Percentiles rank a stretch among this genome's conserved stretches.
Conservation (phyloP, 2,888 invertebrate species). For the Drosophila kokeensis region DNA sequence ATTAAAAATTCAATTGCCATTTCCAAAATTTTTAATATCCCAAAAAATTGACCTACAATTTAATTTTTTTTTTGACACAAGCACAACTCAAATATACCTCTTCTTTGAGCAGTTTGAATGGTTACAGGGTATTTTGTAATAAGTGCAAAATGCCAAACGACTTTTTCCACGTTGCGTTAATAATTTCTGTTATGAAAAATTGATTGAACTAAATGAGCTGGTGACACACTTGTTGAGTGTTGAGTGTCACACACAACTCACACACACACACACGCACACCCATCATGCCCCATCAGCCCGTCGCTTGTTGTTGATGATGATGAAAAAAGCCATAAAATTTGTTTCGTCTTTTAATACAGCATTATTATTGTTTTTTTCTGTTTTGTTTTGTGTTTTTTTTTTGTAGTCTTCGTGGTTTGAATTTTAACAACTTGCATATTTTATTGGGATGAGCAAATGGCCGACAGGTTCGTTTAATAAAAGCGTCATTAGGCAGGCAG, state of each 20-base stretch:
- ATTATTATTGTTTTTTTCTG: slow-evolving; percentile 8
- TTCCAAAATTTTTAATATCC: background rate
- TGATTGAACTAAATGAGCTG: slow-evolving; percentile 82
- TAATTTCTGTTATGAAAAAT: slow-evolving; percentile 80
- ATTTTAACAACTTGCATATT: slow-evolving; percentile 71
- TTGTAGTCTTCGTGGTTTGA: slow-evolving; percentile 16
- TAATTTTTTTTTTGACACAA: background rate
- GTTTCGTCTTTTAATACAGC: slow-evolving; percentile 42
- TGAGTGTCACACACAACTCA: slow-evolving; percentile 33
- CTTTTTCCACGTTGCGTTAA: slow-evolving; percentile 70
- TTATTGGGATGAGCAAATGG: slow-evolving; percentile 53
- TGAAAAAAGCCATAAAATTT: slow-evolving; percentile 72
- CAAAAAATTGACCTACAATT: background rate
- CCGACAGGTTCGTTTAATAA: slow-evolving; percentile 69
- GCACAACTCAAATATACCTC: background rate
- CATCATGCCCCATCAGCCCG: slow-evolving; percentile 7
- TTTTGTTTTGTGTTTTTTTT: background rate
- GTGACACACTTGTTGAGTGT: slow-evolving; percentile 80
- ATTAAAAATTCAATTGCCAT: background rate
- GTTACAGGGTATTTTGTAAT: slow-evolving; percentile 32
- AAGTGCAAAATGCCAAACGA: slow-evolving; percentile 61
- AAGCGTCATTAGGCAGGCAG: slow-evolving; percentile 66
- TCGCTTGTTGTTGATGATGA: slow-evolving; percentile 49
- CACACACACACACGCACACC: slow-evolving; percentile 3
- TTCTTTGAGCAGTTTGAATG: background rate